Percentiles rank a stretch among this genome's conserved stretches.
Evolutionary conservation across 2,113 vertebrate genomes (phyloP).

Genomic region (Anhinga rufa): DNA sequence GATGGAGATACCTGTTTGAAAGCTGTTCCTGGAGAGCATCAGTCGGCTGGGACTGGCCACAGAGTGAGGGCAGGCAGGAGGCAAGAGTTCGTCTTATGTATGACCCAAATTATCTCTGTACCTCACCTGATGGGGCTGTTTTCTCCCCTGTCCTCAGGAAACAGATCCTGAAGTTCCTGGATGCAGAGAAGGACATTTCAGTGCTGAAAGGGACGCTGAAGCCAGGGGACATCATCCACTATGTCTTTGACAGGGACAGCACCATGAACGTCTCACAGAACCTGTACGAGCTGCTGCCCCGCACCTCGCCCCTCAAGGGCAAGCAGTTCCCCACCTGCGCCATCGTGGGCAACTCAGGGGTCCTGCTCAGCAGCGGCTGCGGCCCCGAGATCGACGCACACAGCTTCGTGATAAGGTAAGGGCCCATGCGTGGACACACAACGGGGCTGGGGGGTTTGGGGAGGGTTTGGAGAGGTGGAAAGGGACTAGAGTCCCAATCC

Average conservation of each 20-base stretch:
- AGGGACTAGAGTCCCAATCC: not conserved
- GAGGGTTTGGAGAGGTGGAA: not conserved
- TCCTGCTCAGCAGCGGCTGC: conserved; percentile 91
- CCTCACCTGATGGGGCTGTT: not conserved
- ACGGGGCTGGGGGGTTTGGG: fast-evolving
- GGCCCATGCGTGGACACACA: fast-evolving
- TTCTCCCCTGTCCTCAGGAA: conserved; percentile 74
- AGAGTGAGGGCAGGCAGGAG: not conserved
- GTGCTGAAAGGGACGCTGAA: conserved; percentile 93
- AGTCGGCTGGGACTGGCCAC: not conserved
- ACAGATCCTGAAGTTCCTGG: conserved; percentile 90
- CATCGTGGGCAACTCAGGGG: conserved; percentile 94
- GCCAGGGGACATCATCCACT: conserved; percentile 91
- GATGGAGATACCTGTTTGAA: not conserved
- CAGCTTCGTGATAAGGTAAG: conserved; percentile 92
- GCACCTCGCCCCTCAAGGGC: conserved; percentile 87
- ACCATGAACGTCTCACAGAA: conserved; percentile 93
- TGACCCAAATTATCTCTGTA: not conserved
- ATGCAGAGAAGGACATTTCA: conserved; percentile 93
- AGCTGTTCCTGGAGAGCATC: not conserved
- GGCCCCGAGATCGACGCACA: conserved; percentile 89
- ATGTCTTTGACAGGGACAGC: conserved; percentile 93
- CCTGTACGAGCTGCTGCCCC: conserved; percentile 90
- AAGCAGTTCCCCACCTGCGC: conserved; percentile 88
- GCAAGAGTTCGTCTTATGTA: not conserved